A percentile compares a stretch with the other conserved stretches of the same genome.
These are phyloP conservation scores for Lates japonicus DNA, from an alignment of 2,797 vertebrate genomes.

Conservation along the genomic window DNA sequence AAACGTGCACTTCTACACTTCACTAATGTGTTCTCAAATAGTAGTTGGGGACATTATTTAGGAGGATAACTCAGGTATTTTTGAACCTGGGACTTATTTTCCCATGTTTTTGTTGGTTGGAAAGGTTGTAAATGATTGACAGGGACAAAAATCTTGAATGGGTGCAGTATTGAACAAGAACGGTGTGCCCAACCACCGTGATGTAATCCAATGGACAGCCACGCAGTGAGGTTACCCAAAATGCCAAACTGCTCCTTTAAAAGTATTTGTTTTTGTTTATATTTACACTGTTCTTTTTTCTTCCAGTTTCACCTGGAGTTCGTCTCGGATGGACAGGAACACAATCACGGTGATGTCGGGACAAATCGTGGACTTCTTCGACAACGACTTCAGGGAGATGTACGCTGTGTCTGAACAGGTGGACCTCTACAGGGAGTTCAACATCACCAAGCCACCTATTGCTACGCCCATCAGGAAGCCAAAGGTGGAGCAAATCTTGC, in stretches of 20 bases:
- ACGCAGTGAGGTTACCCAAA: not conserved
- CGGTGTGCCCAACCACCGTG: too few species aligned
- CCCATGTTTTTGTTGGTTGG: too few species aligned
- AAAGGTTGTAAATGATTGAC: too few species aligned
- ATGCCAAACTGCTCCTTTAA: too few species aligned
- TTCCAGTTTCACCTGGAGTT: conserved; percentile 94
- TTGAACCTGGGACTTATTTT: too few species aligned
- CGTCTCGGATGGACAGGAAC: conserved; percentile 93
- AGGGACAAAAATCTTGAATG: too few species aligned
- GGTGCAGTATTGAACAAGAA: too few species aligned
- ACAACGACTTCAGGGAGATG: conserved; percentile 93
- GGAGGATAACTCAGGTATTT: too few species aligned
- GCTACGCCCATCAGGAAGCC: conserved; percentile 63
- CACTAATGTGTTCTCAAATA: too few species aligned
- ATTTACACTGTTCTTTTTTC: not conserved
- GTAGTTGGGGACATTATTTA: too few species aligned
- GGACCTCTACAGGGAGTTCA: conserved; percentile 90
- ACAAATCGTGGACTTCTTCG: conserved; percentile 92
- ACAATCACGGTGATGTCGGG: conserved; percentile 93
- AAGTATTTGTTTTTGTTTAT: not conserved
- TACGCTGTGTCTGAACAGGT: conserved; percentile 94
- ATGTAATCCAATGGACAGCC: too few species aligned
- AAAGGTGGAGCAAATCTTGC: conserved; percentile 61
- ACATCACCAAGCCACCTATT: conserved; percentile 85
- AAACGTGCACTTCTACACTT: too few species aligned